A percentile compares a stretch with the other conserved stretches of the same genome.
These are phyloP conservation scores for Orestias chungarensis DNA, from an alignment of 2,797 vertebrate species.

Conservation along the genomic window DNA sequence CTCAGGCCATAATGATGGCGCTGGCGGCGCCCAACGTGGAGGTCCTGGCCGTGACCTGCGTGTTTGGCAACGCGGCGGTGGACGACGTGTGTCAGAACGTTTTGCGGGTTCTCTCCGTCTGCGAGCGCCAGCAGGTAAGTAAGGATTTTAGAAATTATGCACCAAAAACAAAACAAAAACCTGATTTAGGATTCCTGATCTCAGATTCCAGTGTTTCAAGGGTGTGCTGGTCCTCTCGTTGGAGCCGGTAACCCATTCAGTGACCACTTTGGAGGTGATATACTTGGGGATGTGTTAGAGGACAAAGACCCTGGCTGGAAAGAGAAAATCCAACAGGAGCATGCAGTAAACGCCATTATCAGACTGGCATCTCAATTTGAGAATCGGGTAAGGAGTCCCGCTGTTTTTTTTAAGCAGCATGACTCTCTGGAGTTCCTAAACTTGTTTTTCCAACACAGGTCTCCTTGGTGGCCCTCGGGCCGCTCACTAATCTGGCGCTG, in stretches of 20 bases:
- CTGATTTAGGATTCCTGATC: not conserved
- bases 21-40: slow-evolving; percentile 69
- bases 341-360: slow-evolving; percentile 76
- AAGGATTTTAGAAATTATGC: too few relatives aligned
- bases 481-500: slow-evolving; percentile 82
- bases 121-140: slow-evolving; percentile 67
- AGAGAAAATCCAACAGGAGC: slow-evolving; percentile 75
- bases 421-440: slow-evolving; percentile 20
- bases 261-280: slow-evolving; percentile 81
- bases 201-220: slow-evolving; percentile 83
- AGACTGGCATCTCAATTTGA: slow-evolving; percentile 74
- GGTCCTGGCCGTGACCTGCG: slow-evolving; percentile 79
- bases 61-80: slow-evolving; percentile 77
- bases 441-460: slow-evolving; percentile 64
- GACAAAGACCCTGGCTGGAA: slow-evolving; percentile 72
- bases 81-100: slow-evolving; percentile 82
- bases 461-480: slow-evolving; percentile 81
- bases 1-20: slow-evolving; percentile 82
- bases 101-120: slow-evolving; percentile 75
- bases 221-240: slow-evolving; percentile 68
- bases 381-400: slow-evolving; percentile 68
- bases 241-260: slow-evolving; percentile 7
- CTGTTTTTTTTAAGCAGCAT: not conserved
- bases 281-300: slow-evolving; percentile 78
- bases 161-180: too few relatives aligned